phyloP scores from a whole-genome alignment of 2,113 vertebrate species.

The Baryphthengus martii region DNA sequence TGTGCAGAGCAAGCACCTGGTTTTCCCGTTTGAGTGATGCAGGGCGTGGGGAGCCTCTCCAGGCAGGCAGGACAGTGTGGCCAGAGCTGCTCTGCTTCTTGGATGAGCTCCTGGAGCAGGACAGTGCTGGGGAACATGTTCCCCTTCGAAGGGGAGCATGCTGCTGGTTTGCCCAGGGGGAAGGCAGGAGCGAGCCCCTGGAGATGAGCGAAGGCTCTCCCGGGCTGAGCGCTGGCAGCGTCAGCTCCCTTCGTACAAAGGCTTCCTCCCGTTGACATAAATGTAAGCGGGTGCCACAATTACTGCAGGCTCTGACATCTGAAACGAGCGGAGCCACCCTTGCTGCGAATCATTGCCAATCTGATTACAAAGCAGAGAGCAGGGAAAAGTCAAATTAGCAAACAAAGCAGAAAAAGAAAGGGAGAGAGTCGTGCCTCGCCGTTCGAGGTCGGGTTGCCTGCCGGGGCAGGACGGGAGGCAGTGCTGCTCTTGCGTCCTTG shows the following conservation, averaged over 20 bases:
- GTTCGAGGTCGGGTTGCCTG: background rate
- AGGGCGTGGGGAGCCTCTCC: background rate
- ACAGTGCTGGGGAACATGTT: background rate
- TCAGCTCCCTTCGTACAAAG: background rate
- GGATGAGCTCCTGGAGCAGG: background rate
- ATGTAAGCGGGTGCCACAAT: background rate
- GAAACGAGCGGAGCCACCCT: background rate
- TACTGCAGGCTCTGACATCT: background rate
- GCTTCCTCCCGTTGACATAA: background rate
- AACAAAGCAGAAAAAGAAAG: background rate
- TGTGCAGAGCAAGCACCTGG: background rate
- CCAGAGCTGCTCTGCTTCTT: background rate
- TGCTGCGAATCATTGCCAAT: background rate
- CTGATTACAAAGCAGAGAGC: background rate
- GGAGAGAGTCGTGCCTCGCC: background rate
- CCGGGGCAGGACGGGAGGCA: background rate
- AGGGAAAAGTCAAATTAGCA: background rate
- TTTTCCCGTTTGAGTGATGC: background rate
- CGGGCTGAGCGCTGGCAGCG: background rate
- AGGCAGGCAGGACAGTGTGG: background rate
- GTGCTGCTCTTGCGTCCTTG: background rate
- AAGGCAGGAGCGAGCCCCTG: background rate
- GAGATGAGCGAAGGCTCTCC: background rate
- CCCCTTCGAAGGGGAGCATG: fast-evolving
- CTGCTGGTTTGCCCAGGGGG: background rate